Conservation (phyloP, 2,888 invertebrate species). For the Allolobophora icterica region DNA sequence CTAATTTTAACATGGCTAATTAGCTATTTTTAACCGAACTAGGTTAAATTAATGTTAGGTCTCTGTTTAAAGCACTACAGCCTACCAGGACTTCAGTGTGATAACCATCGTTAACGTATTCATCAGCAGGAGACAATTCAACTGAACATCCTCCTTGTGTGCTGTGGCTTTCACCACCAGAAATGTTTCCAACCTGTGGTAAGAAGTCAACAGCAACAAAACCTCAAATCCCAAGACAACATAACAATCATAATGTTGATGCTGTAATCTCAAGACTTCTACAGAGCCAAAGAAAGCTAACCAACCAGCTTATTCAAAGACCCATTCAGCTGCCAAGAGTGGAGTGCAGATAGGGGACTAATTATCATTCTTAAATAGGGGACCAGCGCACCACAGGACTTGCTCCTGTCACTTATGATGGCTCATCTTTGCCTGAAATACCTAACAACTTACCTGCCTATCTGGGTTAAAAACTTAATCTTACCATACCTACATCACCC, state of each 20-base stretch:
- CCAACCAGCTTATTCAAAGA: too few relatives aligned
- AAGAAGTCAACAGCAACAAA: not conserved
- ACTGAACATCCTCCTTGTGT: conserved; percentile 26
- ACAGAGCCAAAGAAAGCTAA: too few relatives aligned
- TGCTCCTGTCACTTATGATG: too few relatives aligned
- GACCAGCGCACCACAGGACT: too few relatives aligned
- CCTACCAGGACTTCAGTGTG: conserved; percentile 60
- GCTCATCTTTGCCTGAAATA: too few relatives aligned
- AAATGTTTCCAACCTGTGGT: not conserved
- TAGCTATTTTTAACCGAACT: not conserved
- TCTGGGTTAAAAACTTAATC: too few relatives aligned
- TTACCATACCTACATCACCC: too few relatives aligned
- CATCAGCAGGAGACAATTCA: conserved; percentile 55
- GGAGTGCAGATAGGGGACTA: too few relatives aligned
- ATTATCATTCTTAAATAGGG: too few relatives aligned
- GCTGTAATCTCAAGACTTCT: too few relatives aligned
- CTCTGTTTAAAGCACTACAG: not conserved
- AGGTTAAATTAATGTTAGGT: not conserved
- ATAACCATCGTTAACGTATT: conserved; percentile 63
- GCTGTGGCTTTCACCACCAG: not conserved
- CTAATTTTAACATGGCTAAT: not conserved
- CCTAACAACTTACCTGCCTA: too few relatives aligned
- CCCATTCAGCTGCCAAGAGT: too few relatives aligned
- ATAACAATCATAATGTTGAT: not conserved
- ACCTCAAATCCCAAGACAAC: not conserved